phyloP scores from a whole-genome alignment of 1,140 invertebrate genomes.

The Matsumurasca onukii region DNA sequence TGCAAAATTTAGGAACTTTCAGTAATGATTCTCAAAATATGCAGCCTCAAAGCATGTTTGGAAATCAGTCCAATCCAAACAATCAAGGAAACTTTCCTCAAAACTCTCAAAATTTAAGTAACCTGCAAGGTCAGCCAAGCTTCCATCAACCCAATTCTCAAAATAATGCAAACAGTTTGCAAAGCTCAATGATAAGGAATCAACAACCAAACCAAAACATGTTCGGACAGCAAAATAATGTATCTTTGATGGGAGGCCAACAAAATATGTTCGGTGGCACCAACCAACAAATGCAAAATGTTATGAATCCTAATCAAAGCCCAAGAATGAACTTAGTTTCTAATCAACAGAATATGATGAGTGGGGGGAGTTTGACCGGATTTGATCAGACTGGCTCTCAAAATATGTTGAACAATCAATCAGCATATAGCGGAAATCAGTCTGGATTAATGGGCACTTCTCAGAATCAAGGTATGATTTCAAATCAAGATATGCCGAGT shows the following conservation, averaged over 20 bases:
- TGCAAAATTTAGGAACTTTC: constrained; percentile 4
- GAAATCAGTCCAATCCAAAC: constrained; percentile 8
- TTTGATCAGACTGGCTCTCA: constrained; percentile 5
- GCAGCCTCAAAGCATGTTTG: constrained; percentile 23
- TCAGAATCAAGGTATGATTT: constrained; percentile 12
- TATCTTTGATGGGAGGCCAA: background rate
- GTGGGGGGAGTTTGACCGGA: background rate
- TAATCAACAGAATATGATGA: constrained; percentile 23
- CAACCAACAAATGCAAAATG: background rate
- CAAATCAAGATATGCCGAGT: background rate
- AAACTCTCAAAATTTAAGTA: constrained; percentile 14
- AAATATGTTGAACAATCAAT: constrained; percentile 11
- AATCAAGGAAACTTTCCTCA: too few relatives aligned
- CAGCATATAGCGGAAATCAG: constrained; percentile 14
- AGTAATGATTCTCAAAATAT: too few relatives aligned
- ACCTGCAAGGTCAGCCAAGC: constrained; percentile 11
- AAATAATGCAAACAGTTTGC: background rate
- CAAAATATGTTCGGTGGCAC: background rate
- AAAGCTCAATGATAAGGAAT: constrained; percentile 22
- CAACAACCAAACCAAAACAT: constrained; percentile 16
- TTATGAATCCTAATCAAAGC: too few relatives aligned
- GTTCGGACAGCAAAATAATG: constrained; percentile 17
- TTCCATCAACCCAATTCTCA: background rate
- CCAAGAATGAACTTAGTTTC: too few relatives aligned
- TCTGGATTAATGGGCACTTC: background rate